A percentile compares a stretch with the other conserved stretches of the same genome.
phyloP scores from a whole-genome alignment of 2,888 invertebrate genomes.

The Endotricha flammealis region DNA sequence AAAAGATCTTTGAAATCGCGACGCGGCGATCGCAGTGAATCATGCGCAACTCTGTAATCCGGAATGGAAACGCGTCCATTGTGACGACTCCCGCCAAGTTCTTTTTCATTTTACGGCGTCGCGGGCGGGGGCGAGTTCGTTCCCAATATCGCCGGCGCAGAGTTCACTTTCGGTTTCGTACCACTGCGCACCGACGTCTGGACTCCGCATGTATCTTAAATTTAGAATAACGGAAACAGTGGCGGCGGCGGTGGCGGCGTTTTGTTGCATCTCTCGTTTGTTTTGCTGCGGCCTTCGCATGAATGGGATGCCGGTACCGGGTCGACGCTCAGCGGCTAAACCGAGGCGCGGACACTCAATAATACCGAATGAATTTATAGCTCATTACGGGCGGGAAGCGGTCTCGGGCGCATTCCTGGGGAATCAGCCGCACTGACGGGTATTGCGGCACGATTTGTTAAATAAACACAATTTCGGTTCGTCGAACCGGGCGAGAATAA shows the following conservation, averaged over 20 bases:
- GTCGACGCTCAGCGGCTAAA: slow-evolving; percentile 42
- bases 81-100: slow-evolving; percentile 47
- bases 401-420: slow-evolving; percentile 16
- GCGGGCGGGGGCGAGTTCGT: slow-evolving; percentile 23
- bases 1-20: slow-evolving; percentile 33
- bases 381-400: slow-evolving; percentile 44
- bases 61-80: slow-evolving; percentile 35
- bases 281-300: slow-evolving; percentile 62
- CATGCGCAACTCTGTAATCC: slow-evolving; percentile 33
- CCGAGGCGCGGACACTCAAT: slow-evolving; percentile 45
- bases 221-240: slow-evolving; percentile 69
- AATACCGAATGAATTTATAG: slow-evolving; percentile 57
- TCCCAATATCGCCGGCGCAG: slow-evolving; percentile 34
- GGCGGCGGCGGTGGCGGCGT: slow-evolving; percentile 28
- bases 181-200: slow-evolving; percentile 32
- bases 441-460: slow-evolving; percentile 38
- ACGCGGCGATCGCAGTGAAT: too few species aligned
- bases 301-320: slow-evolving; percentile 55
- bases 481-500: slow-evolving; percentile 50
- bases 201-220: slow-evolving; percentile 49
- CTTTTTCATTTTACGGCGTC: slow-evolving; percentile 32
- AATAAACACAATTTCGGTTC: slow-evolving; percentile 48
- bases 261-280: slow-evolving; percentile 44
- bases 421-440: slow-evolving; percentile 17
- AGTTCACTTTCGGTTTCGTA: slow-evolving; percentile 38